phyloP scores from a whole-genome alignment of 2,113 vertebrate genomes.

The Bubalus kerabau region DNA sequence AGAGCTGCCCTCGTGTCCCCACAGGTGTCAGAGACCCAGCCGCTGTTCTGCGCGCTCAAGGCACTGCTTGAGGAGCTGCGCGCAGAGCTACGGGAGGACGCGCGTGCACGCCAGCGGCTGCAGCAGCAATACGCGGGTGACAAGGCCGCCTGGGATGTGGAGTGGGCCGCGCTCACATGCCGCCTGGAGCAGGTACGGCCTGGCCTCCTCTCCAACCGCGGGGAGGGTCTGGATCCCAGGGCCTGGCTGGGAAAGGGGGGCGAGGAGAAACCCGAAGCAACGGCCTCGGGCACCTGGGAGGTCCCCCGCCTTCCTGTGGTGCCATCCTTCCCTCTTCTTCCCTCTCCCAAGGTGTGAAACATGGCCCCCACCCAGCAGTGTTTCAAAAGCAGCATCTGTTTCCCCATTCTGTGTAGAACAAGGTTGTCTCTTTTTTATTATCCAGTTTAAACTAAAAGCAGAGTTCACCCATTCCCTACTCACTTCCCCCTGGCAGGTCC shows the following conservation, averaged over 20 bases:
- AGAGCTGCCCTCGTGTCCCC: not conserved
- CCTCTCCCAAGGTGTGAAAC: not conserved
- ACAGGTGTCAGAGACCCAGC: slow-evolving; percentile 89
- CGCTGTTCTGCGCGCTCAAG: slow-evolving; percentile 87
- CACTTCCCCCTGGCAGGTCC: not conserved
- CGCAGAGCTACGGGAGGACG: slow-evolving; percentile 88
- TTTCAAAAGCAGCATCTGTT: rapidly evolving
- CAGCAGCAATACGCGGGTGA: slow-evolving; percentile 92
- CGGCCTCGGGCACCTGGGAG: not conserved
- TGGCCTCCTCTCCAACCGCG: not conserved
- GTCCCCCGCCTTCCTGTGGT: not conserved
- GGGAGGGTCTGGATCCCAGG: not conserved
- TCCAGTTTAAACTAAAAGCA: not conserved
- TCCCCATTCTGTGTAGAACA: not conserved
- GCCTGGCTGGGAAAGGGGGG: not conserved
- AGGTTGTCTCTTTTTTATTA: not conserved
- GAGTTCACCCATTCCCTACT: not conserved
- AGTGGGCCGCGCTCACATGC: slow-evolving; percentile 89
- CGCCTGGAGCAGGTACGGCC: slow-evolving; percentile 86
- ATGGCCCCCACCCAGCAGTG: not conserved
- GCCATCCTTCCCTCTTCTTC: too few species aligned
- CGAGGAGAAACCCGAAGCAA: not conserved
- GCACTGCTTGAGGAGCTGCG: slow-evolving; percentile 92
- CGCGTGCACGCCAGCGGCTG: slow-evolving; percentile 83
- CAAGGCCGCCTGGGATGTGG: slow-evolving; percentile 94